Conservation (phyloP, 2,888 invertebrate species). For the Parochlus steinenii region DNA sequence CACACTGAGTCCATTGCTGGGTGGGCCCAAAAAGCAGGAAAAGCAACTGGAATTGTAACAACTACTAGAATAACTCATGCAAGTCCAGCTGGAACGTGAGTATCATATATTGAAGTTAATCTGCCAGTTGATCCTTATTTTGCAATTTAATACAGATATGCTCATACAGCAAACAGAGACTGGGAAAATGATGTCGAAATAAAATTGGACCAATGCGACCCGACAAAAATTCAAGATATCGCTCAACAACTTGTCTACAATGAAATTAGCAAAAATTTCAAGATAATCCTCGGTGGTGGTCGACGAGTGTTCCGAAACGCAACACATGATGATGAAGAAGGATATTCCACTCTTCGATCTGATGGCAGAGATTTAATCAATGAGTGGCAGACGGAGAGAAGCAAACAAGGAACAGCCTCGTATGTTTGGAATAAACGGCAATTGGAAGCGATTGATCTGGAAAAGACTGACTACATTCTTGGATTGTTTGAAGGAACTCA, state of each 20-base stretch:
- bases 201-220: constrained; percentile 25
- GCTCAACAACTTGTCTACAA: constrained; percentile 51
- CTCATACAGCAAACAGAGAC: constrained; percentile 44
- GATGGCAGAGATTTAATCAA: constrained; percentile 52
- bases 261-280: constrained; percentile 47
- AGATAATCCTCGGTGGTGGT: constrained; percentile 66
- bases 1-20: constrained; percentile 51
- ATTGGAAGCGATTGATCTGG: constrained; percentile 29
- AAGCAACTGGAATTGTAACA: constrained; percentile 50
- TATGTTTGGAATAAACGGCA: constrained; percentile 36
- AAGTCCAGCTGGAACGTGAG: constrained; percentile 56
- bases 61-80: constrained; percentile 68
- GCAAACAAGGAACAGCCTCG: constrained; percentile 23
- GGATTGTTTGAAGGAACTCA: constrained; percentile 51
- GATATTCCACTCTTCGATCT: constrained; percentile 34
- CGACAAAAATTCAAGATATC: constrained; percentile 45
- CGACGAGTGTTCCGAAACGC: constrained; percentile 44
- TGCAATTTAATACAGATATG: too few relatives aligned
- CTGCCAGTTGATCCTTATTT: too few relatives aligned
- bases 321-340: constrained; percentile 32
- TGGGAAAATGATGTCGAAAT: constrained; percentile 55
- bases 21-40: constrained; percentile 50
- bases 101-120: constrained; percentile 38
- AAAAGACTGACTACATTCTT: constrained; percentile 38
- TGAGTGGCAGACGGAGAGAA: constrained; percentile 40